Evolutionary conservation across 2,888 invertebrate species (phyloP), one percentile per base, ranked within the genome.

Genomic region (Heliothis peltigera): DNA sequence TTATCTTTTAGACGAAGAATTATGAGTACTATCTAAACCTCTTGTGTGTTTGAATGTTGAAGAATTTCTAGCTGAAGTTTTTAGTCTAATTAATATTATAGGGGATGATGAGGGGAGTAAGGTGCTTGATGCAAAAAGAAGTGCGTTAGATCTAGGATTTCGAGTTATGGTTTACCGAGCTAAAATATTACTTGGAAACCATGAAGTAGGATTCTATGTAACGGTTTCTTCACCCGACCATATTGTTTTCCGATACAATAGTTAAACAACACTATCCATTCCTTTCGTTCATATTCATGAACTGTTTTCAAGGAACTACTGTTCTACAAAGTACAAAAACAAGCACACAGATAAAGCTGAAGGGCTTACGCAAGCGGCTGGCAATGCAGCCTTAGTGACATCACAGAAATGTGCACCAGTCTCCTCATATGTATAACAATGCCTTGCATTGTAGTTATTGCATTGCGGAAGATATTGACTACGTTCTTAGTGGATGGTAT

Each of bases 341-440:
- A 57, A 21, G 12, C 19, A 49, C 28, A 64, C 39, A 28, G 32
- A 32, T 67, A 43, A 44, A 25, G 21, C 1, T 25, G 42, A 65
- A 66, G 57, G 65, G 66, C 60, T 83, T 80, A 83, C 67, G 75
- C 72, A 71, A 81, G 39, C 65, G 65, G 49, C 78, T 64, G 64
- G 58, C 70, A 58, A 81, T 80, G 73, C 72, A 77, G 49, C 78
- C 73, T 77, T 58, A 64, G 4, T 78, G 69, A 68, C 81, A 77
- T 77, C 79, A 81, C 46, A 1, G 8, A 12, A 12, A 28, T 21
- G 15, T 47, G 21, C 56, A 21, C 15, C 17, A 47, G 2, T 32
- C 15, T 21, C 15, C 32, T 44, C 42, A 17, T 21, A 22, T 52
- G 46, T 42, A 52, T 19, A 19, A 39, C 21, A 60, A 42, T 39